Base-by-base conservation (phyloP, 2,113 vertebrate genomes). In the Pelobates fuscus region DNA sequence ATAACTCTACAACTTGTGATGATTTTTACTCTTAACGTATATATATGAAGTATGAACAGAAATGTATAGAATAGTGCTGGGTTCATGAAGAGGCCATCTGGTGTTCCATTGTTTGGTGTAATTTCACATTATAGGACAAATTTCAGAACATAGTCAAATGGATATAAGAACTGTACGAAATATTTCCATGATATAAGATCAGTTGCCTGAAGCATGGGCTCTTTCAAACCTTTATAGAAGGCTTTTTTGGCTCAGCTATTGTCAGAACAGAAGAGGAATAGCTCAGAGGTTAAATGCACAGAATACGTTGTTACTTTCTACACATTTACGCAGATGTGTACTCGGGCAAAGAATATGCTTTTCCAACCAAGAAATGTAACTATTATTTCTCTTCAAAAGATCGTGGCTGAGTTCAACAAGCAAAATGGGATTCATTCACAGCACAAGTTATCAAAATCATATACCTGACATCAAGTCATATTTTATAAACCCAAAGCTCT, bases 401-500 rank as follows among this genome's bases (percentile, higher is more conserved):
- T 71, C 68, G 86, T 80, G 88, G 83, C 57, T 79, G 78, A 80
- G 81, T 85, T 85, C 80, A 83, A 78, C 44, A 67, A 52, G n/a
- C 78, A 83, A 84, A 80, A 82, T 75, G 81, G 84, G 80, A 89
- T 88, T 89, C 86, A 81, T 88, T 87, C 81, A 46, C 71, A 80
- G 85, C 86, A 85, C 90, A 88, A 86, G 84, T 83, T 88, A 89
- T 85, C 86, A 52, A 86, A 88, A 80, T 84, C 87, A 82, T 88
- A 89, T 86, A 88, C 83, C 82, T 91, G 90, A 91, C 86, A 89
- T 84, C 83, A 90, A 90, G 86, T 89, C 87, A 25, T 91, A 90
- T 90, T 89, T 92, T 88, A 88, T 79, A 67, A 77, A 85, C 71
- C 59, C 70, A 82, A 90, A 86, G 78, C 79, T 85, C 85, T 90